A percentile compares a stretch with the other conserved stretches of the same genome.
Conservation (phyloP, 2,888 invertebrate species). For the Eupithecia exiguata region DNA sequence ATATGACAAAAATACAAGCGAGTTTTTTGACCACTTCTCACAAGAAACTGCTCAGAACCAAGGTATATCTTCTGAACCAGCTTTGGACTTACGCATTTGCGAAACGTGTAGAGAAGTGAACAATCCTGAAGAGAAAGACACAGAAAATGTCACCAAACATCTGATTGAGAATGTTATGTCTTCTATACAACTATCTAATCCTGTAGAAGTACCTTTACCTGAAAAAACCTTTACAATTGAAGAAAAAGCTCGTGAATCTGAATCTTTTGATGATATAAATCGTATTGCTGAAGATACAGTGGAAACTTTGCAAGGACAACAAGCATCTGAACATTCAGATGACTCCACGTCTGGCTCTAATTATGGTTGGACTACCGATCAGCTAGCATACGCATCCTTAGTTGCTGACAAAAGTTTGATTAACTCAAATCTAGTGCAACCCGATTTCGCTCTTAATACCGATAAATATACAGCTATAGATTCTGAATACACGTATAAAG, state of each 20-base stretch:
- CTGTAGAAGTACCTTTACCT: conserved; percentile 65
- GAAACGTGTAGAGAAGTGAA: conserved; percentile 72
- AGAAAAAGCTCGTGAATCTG: neutral
- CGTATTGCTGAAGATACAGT: conserved; percentile 71
- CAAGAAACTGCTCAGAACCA: conserved; percentile 16
- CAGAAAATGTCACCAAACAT: conserved; percentile 67
- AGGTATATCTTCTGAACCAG: conserved; percentile 42
- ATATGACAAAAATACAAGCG: conserved; percentile 31
- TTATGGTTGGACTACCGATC: conserved; percentile 63
- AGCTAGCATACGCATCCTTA: conserved; percentile 33
- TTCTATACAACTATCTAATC: conserved; percentile 70
- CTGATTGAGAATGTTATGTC: conserved; percentile 75
- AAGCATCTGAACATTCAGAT: conserved; percentile 63
- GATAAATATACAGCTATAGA: conserved; percentile 33
- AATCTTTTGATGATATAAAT: conserved; percentile 57
- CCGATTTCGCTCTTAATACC: conserved; percentile 9
- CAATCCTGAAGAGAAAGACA: conserved; percentile 59
- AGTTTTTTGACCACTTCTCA: conserved; percentile 32
- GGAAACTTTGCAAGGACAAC: conserved; percentile 66
- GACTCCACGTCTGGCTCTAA: conserved; percentile 41
- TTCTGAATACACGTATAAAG: conserved; percentile 55
- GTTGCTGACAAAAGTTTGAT: conserved; percentile 8
- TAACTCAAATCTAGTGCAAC: conserved; percentile 14
- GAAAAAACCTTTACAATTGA: conserved; percentile 44
- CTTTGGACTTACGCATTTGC: conserved; percentile 67